phyloP scores from a whole-genome alignment of 2,888 invertebrate species.

The Eupithecia subumbrata region DNA sequence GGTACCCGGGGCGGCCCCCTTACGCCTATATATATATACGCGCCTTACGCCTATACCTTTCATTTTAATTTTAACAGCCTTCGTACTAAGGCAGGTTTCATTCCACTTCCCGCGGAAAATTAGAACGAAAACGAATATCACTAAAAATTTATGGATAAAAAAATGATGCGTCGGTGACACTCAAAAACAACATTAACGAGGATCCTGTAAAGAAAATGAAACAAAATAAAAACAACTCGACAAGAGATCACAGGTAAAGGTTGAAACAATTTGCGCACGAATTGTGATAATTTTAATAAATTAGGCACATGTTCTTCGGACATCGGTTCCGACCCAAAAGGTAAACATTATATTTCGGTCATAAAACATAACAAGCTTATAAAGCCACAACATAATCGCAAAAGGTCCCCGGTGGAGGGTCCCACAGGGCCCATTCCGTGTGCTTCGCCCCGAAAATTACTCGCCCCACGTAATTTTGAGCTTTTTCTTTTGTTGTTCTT shows the following conservation, averaged over 20 bases:
- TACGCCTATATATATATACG: background rate
- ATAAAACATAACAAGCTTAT: slow-evolving; percentile 83
- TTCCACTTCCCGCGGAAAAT: no score
- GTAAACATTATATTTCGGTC: slow-evolving; percentile 71
- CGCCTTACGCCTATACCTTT: no score
- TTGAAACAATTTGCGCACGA: slow-evolving; percentile 46
- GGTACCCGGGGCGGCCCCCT: no score
- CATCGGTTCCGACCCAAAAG: slow-evolving; percentile 54
- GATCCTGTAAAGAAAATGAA: background rate
- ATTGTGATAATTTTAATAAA: slow-evolving; percentile 57
- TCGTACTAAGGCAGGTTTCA: background rate
- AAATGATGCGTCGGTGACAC: background rate
- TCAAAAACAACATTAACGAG: background rate
- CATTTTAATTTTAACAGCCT: background rate
- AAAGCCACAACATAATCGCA: slow-evolving; percentile 80
- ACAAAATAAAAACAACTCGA: slow-evolving; percentile 35
- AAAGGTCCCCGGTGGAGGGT: slow-evolving; percentile 67
- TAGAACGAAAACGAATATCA: background rate
- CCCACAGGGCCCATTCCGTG: slow-evolving; percentile 75
- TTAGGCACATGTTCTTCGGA: slow-evolving; percentile 52
- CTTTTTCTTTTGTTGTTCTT: slow-evolving; percentile 81
- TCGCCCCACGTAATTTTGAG: slow-evolving; percentile 79
- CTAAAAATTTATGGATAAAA: background rate
- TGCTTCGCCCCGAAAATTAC: slow-evolving; percentile 81
- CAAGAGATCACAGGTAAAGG: slow-evolving; percentile 31